phyloP scores from a whole-genome alignment of 1,140 invertebrate species.

The Drosophila kepulauana region DNA sequence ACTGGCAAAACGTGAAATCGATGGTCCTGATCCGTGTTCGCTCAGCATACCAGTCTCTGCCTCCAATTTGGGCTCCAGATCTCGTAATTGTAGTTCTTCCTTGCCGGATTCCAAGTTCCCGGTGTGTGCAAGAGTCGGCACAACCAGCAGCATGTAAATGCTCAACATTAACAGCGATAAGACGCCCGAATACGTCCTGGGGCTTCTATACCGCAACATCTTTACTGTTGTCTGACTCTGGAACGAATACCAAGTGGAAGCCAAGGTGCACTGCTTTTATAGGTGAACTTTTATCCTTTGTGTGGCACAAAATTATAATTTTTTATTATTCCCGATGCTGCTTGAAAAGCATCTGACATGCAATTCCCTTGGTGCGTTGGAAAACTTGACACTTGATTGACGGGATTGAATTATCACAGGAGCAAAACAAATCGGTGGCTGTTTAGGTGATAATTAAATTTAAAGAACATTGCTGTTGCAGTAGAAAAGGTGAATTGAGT shows the following conservation, averaged over 20 bases:
- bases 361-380: slow-evolving; percentile 22
- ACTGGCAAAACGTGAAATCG: slow-evolving; percentile 6
- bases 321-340: slow-evolving; percentile 27
- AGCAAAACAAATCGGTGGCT: slow-evolving; percentile 2
- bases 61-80: slow-evolving; percentile 40
- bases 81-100: slow-evolving; percentile 31
- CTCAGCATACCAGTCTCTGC: background rate
- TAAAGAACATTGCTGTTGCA: background rate
- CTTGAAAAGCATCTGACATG: background rate
- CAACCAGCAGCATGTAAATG: slow-evolving; percentile 32
- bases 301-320: background rate
- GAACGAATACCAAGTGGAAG: slow-evolving; percentile 19
- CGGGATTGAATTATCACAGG: slow-evolving; percentile 42
- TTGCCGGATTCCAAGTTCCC: slow-evolving; percentile 34
- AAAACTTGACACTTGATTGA: slow-evolving; percentile 58
- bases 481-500: background rate
- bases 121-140: background rate
- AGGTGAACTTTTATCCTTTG: slow-evolving; percentile 15
- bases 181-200: slow-evolving; percentile 7
- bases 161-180: slow-evolving; percentile 25
- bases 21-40: slow-evolving; percentile 7
- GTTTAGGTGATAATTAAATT: slow-evolving; percentile 19
- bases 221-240: slow-evolving; percentile 19
- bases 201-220: slow-evolving; percentile 35
- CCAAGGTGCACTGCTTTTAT: slow-evolving; percentile 32